Evolutionary conservation across 2,888 invertebrate genomes (phyloP).

Genomic region (Calliscelio sp.): DNA sequence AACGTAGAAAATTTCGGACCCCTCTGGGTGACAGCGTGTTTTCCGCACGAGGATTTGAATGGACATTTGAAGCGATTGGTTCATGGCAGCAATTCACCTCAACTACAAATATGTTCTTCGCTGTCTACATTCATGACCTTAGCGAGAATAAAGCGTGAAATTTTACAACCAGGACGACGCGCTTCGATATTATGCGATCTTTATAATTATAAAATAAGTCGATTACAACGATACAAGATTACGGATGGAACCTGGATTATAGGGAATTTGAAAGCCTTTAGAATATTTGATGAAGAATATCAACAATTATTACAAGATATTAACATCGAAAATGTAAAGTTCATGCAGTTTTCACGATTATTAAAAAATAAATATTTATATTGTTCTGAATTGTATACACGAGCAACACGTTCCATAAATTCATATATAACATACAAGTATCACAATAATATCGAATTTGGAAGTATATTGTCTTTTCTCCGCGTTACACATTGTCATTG

Average conservation of each 20-base stretch:
- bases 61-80: conserved; percentile 43
- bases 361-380: conserved; percentile 57
- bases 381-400: conserved; percentile 39
- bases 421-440: too few species aligned
- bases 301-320: conserved; percentile 10
- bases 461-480: too few species aligned
- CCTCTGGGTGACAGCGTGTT: conserved; percentile 20
- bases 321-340: conserved; percentile 7
- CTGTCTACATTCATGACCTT: conserved; percentile 2
- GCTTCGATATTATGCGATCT: background rate
- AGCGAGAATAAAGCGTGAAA: conserved; percentile 3
- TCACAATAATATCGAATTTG: too few species aligned
- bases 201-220: conserved; percentile 36
- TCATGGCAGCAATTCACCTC: conserved; percentile 54
- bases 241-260: conserved; percentile 36
- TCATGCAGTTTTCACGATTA: conserved; percentile 41
- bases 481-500: too few species aligned
- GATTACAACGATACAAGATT: conserved; percentile 30
- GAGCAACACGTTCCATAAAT: conserved; percentile 36
- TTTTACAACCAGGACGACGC: conserved; percentile 14
- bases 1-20: conserved; percentile 33
- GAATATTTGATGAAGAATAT: conserved; percentile 19
- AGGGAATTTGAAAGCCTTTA: conserved; percentile 8
- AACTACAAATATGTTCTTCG: conserved; percentile 41
- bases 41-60: conserved; percentile 2